Percentiles rank a stretch among this genome's conserved stretches.
These are phyloP conservation scores for Gopherus evgoodei DNA, from an alignment of 2,113 vertebrate genomes.

Conservation along the genomic window DNA sequence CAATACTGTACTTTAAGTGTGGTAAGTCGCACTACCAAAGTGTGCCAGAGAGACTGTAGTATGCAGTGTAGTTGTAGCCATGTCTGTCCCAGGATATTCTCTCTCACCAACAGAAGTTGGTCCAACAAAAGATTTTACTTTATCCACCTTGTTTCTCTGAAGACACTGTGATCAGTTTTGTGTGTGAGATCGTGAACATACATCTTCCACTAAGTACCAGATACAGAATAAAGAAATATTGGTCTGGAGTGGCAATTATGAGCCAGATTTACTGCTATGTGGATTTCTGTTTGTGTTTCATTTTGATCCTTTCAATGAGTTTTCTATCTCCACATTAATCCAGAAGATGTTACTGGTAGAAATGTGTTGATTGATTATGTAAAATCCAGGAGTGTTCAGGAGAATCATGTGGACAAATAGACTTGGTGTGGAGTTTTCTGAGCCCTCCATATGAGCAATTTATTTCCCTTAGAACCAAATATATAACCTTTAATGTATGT, in stretches of 20 bases:
- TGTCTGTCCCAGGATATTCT: neutral
- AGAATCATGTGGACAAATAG: neutral
- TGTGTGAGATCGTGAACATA: neutral
- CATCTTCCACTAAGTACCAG: neutral
- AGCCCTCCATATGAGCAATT: neutral
- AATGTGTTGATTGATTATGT: neutral
- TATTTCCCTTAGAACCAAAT: too few species aligned
- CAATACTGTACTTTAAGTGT: neutral
- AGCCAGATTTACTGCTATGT: neutral
- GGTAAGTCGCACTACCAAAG: neutral
- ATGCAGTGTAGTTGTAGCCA: neutral
- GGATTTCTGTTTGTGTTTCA: neutral
- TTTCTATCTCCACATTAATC: neutral
- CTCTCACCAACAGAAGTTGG: neutral
- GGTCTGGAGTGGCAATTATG: constrained; percentile 8
- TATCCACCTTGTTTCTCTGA: neutral
- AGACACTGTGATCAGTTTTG: neutral
- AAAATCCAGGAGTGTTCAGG: neutral
- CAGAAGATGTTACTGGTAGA: neutral
- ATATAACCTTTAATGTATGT: neutral
- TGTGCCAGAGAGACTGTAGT: neutral
- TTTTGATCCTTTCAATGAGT: neutral
- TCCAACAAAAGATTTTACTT: neutral
- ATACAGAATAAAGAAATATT: neutral
- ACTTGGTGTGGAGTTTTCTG: neutral